These are phyloP conservation scores for Bubo scandiacus DNA, from an alignment of 2,113 vertebrate genomes.

Conservation along the genomic window DNA sequence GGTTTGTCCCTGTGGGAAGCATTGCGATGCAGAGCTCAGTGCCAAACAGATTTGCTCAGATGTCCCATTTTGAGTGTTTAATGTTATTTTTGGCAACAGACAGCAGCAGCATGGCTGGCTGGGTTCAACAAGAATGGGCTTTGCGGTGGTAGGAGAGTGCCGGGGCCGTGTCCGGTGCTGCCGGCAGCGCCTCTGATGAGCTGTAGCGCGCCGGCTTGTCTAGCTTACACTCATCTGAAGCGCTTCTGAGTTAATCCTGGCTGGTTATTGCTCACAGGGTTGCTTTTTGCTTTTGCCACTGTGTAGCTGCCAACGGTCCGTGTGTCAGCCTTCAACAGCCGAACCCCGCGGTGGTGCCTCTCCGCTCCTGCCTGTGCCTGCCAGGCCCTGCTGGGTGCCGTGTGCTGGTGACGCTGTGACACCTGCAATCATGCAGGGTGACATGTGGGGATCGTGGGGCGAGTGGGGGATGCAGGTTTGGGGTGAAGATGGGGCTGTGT, in stretches of 20 bases:
- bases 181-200: accelerated
- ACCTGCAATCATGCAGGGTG: neutral
- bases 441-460: accelerated
- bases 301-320: accelerated
- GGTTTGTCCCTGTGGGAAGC: neutral
- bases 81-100: slow-evolving; percentile 17
- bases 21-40: neutral
- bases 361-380: neutral
- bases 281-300: neutral
- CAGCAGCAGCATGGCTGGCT: neutral
- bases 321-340: neutral
- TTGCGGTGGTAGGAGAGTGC: neutral
- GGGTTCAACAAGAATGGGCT: neutral
- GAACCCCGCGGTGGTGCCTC: accelerated
- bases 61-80: neutral
- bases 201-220: accelerated
- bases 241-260: accelerated
- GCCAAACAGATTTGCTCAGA: neutral
- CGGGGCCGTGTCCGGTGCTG: neutral
- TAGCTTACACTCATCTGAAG: neutral
- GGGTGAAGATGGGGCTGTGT: neutral
- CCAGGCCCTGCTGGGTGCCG: accelerated
- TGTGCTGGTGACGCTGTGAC: accelerated
- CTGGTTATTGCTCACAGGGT: neutral
- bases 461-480: neutral